These are phyloP conservation scores for Meleagris gallopavo DNA, from an alignment of 2,113 vertebrate species.

Conservation along the genomic window DNA sequence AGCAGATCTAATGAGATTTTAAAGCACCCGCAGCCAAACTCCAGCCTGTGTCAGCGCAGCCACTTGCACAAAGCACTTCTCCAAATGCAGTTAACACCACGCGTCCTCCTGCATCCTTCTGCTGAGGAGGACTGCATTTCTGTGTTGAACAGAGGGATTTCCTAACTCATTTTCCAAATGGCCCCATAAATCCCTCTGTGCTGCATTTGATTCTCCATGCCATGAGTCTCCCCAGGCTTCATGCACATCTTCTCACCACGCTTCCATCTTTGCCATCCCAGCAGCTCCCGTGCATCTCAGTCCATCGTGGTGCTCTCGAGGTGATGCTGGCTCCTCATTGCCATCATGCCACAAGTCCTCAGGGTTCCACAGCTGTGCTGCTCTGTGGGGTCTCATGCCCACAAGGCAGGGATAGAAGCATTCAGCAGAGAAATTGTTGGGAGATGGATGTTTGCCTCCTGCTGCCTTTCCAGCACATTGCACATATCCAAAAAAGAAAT, in stretches of 20 bases:
- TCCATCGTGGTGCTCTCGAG: neutral
- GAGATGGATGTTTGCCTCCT: neutral
- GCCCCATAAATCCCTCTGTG: neutral
- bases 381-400: neutral
- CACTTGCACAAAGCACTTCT: neutral
- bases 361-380: neutral
- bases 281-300: slow-evolving; percentile 24
- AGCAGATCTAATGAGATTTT: neutral
- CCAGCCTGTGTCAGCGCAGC: neutral
- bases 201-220: neutral
- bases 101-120: neutral
- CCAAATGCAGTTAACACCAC: neutral
- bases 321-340: neutral
- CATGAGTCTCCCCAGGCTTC: neutral
- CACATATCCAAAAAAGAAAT: neutral
- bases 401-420: neutral
- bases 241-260: neutral
- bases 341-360: neutral
- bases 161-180: neutral
- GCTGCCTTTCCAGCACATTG: accelerated
- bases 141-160: neutral
- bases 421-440: neutral
- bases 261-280: neutral
- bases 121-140: neutral
- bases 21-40: neutral